Base-by-base conservation (phyloP, 2,113 vertebrate genomes). In the Oryzias woworae region DNA sequence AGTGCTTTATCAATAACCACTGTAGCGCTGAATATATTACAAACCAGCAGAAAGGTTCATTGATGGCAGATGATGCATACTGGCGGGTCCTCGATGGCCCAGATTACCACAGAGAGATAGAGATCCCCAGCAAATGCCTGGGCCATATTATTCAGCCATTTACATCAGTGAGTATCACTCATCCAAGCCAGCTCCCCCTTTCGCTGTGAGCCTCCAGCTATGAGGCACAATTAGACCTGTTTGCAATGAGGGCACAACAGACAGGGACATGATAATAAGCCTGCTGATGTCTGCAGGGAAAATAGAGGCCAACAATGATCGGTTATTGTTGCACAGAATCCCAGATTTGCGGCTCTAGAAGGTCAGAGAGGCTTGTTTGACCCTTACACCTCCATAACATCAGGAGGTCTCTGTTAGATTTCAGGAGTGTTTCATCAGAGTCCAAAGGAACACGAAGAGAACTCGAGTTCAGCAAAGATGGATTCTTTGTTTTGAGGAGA, bases 1-100 rank as follows among this genome's bases (percentile, higher is more conserved):
- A 94, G 89, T 88, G 90, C 81, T 93, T 95, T 92, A 94, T 92
- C 94, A 95, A 93, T 92, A 94, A 91, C 89, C 69, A 76, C 87
- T 76, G 88, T 71, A 85, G 85, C 89, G 77, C 87, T 85, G 90
- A 91, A 93, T 93, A 93, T 90, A 93, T 94, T 91, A 93, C 92
- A 83, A 87, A 65, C 90, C 87, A 82, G 78, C 77, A 45, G 86
- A 89, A 78, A 81, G 85, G 31, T 84, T 92, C 88, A 87, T 89
- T 92, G 82, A 80, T 65, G 67, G 66, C 71, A 87, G 91, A 78
- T 80, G 80, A 83, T 90, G 90, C 83, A 86, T 69, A 65, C 71
- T 83, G 85, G 85, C 61, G 62, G 73, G 63, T 84, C 80, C 90
- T 80, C 80, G 90, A 92, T 88, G 90, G 89, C 78, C 58, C 55